Conservation (phyloP, 2,888 invertebrate genomes). For the Poecilobothrus nobilitatus region DNA sequence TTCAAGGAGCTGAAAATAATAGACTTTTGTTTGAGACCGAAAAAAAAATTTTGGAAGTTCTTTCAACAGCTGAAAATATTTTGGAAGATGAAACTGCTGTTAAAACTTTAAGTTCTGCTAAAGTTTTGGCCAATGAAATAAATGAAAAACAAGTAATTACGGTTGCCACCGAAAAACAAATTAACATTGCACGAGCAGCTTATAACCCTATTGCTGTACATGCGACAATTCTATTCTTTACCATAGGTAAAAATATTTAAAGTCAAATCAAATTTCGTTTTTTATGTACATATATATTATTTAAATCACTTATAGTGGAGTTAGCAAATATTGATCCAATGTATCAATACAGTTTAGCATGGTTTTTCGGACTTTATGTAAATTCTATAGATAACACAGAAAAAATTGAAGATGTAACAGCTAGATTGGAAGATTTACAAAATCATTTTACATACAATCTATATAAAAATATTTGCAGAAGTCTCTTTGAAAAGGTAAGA, state of each 20-base stretch:
- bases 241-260: slow-evolving; percentile 55
- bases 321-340: slow-evolving; percentile 90
- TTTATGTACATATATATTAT: too few relatives aligned
- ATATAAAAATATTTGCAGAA: slow-evolving; percentile 85
- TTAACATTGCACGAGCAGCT: slow-evolving; percentile 72
- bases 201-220: slow-evolving; percentile 88
- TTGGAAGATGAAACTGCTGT: slow-evolving; percentile 90
- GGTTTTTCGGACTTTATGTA: slow-evolving; percentile 87
- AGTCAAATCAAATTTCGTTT: too few relatives aligned
- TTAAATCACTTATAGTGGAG: neutral
- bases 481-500: slow-evolving; percentile 78
- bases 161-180: slow-evolving; percentile 81
- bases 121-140: slow-evolving; percentile 82
- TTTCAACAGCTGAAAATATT: slow-evolving; percentile 66
- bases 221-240: slow-evolving; percentile 84
- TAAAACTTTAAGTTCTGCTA: slow-evolving; percentile 78
- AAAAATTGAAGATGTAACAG: slow-evolving; percentile 68
- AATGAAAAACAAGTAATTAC: slow-evolving; percentile 83
- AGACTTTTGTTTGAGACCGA: slow-evolving; percentile 79
- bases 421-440: slow-evolving; percentile 64
- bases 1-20: slow-evolving; percentile 80
- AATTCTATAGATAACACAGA: slow-evolving; percentile 80
- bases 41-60: slow-evolving; percentile 75
- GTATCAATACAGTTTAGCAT: slow-evolving; percentile 92
- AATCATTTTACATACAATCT: slow-evolving; percentile 81